Percentiles rank a stretch among this genome's conserved stretches.
Conservation (phyloP, 2,888 invertebrate species). For the Eilema sororculum region DNA sequence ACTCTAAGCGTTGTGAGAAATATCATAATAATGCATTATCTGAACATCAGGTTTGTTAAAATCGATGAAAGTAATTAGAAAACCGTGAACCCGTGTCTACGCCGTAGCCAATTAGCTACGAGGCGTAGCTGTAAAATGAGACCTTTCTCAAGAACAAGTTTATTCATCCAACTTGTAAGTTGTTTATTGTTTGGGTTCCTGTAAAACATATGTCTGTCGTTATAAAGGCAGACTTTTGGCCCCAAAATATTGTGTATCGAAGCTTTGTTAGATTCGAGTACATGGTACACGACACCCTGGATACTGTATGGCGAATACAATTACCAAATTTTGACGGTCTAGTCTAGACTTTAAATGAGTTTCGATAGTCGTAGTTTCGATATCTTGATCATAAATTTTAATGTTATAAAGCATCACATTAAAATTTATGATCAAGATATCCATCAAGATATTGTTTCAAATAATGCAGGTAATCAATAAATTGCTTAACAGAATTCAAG, state of each 20-base stretch:
- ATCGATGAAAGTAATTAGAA: background rate
- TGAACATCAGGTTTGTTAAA: background rate
- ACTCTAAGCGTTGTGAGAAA: too few relatives aligned
- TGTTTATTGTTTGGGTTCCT: background rate
- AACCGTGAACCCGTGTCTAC: background rate
- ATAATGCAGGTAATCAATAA: too few relatives aligned
- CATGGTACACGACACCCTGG: background rate
- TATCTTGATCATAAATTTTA: too few relatives aligned
- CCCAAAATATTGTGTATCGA: background rate
- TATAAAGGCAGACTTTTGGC: background rate
- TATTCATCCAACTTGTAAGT: background rate
- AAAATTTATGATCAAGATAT: background rate
- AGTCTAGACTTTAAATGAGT: background rate
- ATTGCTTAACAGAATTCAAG: background rate
- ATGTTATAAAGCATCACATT: too few relatives aligned
- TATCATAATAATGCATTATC: background rate
- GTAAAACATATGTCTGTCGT: background rate
- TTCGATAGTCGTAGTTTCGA: background rate
- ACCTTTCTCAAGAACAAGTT: constrained; percentile 1
- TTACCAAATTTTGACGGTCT: background rate
- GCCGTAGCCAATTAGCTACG: background rate
- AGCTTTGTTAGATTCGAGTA: background rate
- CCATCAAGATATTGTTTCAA: background rate
- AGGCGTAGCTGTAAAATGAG: background rate
- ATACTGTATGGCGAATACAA: background rate